Evolutionary conservation across 1,140 invertebrate genomes (phyloP), one percentile per base, ranked within the genome.

Genomic region (Phymorhynchus buccinoides): DNA sequence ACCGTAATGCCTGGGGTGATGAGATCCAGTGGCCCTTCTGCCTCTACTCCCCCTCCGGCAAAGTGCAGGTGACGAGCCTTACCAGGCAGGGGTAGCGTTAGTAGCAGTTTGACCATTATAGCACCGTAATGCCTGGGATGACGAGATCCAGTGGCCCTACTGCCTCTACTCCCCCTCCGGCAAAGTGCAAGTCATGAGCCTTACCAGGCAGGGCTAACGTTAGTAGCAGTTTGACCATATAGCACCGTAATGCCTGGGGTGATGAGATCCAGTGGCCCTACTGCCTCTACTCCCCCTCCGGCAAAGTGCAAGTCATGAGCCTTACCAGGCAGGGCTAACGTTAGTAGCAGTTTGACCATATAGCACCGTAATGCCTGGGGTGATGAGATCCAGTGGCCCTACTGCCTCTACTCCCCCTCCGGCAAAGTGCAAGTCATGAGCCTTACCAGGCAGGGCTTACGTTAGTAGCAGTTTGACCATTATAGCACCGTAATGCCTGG

Each of bases 331-430:
- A 52, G 18, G 14, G 32, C 16, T 32, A 1, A 77, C 39, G 16
- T 27, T 1, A 30, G 32, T 14, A 32, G 22, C 32, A 30, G 12
- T 22, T 2, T 35, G 0, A 77, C 73, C n/a, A n/a, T n/a, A n/a
- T n/a, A n/a, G n/a, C n/a, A n/a, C n/a, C n/a, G n/a, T n/a, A n/a
- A n/a, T n/a, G n/a, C 27, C 12, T 35, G 80, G 27, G 80, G 62
- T 48, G 32, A 56, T 35, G 79, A 35, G n/a, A n/a, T 52, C 3
- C 7, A 22, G 1, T n/a, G 44, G 6, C 44, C 48, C 35, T 80
- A 80, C 48, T 56, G 79, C 79, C 35, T 56, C 30, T 80, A 56
- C 79, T 80, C n/a, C 48, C 48, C 44, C 3, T 52, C 79, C n/a
- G 79, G 44, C 2, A 56, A 80, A 37, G 44, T 56, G 9, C n/a